phyloP scores from a whole-genome alignment of 2,797 vertebrate species.

The Cyclopterus lumpus region DNA sequence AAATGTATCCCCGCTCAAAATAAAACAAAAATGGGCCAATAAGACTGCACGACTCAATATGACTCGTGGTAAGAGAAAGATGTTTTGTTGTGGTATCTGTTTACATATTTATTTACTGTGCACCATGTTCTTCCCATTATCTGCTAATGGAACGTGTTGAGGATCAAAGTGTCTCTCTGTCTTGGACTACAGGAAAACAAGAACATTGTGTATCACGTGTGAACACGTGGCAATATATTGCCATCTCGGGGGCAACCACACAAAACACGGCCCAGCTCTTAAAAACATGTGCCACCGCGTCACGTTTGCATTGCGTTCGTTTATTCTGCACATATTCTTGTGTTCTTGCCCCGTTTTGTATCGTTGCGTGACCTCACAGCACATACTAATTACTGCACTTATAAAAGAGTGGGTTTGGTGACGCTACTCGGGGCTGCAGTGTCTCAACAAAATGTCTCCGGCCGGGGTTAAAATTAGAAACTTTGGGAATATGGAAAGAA shows the following conservation, averaged over 20 bases:
- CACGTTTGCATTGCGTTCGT: not conserved
- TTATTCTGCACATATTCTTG: not conserved
- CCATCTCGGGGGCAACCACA: no score
- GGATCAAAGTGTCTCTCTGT: not conserved
- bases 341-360: not conserved
- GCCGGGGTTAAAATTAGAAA: conserved; percentile 21
- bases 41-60: not conserved
- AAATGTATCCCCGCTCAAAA: not conserved
- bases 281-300: not conserved
- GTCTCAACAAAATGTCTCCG: conserved; percentile 16
- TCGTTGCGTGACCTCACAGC: not conserved
- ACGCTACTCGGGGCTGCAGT: not conserved
- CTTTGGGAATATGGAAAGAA: not conserved
- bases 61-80: no score
- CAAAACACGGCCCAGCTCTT: no score
- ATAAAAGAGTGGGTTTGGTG: not conserved
- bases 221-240: no score
- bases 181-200: not conserved
- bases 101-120: no score
- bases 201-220: not conserved
- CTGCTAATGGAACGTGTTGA: not conserved
- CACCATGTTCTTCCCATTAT: not conserved
- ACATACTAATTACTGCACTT: not conserved
- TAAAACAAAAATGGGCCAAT: not conserved
- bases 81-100: no score